Evolutionary conservation across 2,888 invertebrate genomes (phyloP), one percentile per base, ranked within the genome.

Genomic region (Parascotia fuliginaria): DNA sequence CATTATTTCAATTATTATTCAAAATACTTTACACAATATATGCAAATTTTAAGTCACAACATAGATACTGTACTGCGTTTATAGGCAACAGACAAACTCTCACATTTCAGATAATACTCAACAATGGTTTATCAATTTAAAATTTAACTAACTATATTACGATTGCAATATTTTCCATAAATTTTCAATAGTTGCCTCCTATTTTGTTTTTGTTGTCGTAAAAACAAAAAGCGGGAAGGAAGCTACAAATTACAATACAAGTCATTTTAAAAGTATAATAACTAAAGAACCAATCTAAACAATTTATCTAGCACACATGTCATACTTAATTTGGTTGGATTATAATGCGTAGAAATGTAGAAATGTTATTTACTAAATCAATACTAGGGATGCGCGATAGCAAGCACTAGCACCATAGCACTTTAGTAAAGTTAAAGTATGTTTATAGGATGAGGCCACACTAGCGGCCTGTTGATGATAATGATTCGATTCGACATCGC

Each of bases 311-410:
- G 9, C 3, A n/a, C n/a, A n/a, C n/a, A 7, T 12, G 11, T 33
- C n/a, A 38, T 51, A 36, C 34, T 12, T 9, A 36, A 49, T 13
- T 55, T 29, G 24, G 52, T 19, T 36, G 40, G 32, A 4, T 73
- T 62, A 60, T 61, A 65, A 55, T 78, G 73, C 74, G 72, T 71
- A 70, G 42, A 53, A 57, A 70, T 69, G 72, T 70, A 69, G 42
- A 52, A 57, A 70, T 68, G 59, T 53, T 55, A 61, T 60, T 55
- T 51, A 55, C 40, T 71, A 68, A 78, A 78, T 77, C 73, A 72
- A 78, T 78, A 77, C 19, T 40, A 36, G 46, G 22, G 14, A 11
- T 49, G 31, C 3, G 9, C 3, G 7, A 24, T 36, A 27, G 9
- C 9, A 9, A 22, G 6, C 2, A 3, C 9, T 13, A 24, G 24